Percentiles rank a stretch among this genome's conserved stretches.
These are phyloP conservation scores for Xanthorhoe designata DNA, from an alignment of 2,888 invertebrate genomes.

Conservation along the genomic window DNA sequence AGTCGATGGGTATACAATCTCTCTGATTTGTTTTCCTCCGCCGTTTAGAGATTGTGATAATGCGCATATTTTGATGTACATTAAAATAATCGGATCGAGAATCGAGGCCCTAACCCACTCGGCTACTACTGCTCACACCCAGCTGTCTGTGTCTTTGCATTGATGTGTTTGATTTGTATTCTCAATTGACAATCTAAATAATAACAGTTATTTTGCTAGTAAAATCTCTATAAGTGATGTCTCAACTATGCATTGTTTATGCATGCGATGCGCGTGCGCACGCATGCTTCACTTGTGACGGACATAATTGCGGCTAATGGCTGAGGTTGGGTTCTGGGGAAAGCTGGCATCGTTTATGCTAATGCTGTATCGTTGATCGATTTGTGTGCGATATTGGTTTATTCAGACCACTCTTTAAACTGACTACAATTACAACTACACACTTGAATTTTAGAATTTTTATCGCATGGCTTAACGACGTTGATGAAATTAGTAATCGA, in stretches of 20 bases:
- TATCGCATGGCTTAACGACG: no score
- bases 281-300: slow-evolving; percentile 20
- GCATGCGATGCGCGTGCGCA: slow-evolving; percentile 25
- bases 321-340: slow-evolving; percentile 23
- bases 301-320: slow-evolving; percentile 20
- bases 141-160: no score
- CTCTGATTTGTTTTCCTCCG: no score
- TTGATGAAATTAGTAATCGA: no score
- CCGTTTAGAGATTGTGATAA: no score
- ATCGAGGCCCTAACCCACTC: no score
- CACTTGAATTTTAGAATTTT: no score
- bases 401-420: not conserved
- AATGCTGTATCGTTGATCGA: slow-evolving; percentile 12
- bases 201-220: slow-evolving; percentile 5
- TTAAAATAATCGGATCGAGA: no score
- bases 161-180: not conserved
- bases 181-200: not conserved
- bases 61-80: no score
- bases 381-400: slow-evolving; percentile 6
- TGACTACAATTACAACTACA: not conserved
- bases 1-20: no score
- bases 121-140: no score
- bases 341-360: slow-evolving; percentile 20
- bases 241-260: slow-evolving; percentile 30
- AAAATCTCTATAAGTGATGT: slow-evolving; percentile 19